Evolutionary conservation across 2,888 invertebrate species (phyloP).

Genomic region (Agrilus mali): DNA sequence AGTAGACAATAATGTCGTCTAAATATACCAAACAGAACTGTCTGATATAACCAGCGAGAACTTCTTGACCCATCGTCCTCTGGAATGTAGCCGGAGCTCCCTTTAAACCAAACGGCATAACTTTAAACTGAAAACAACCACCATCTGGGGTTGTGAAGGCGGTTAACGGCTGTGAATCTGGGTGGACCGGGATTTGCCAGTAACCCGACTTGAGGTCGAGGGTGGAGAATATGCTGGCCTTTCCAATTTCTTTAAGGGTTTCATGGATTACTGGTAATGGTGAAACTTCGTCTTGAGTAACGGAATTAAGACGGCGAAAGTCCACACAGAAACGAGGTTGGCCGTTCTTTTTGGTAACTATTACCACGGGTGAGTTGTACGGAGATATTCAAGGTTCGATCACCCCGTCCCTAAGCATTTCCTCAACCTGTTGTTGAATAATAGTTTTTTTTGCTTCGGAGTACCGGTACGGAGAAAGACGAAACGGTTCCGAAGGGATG

Average conservation of each 20-base stretch:
- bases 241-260: constrained; percentile 15
- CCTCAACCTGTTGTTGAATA: constrained; percentile 12
- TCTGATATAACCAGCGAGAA: constrained; percentile 12
- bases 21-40: constrained; percentile 17
- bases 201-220: constrained; percentile 21
- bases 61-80: constrained; percentile 15
- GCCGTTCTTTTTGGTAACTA: constrained; percentile 15
- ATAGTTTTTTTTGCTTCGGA: constrained; percentile 9
- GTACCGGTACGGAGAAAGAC: constrained; percentile 14
- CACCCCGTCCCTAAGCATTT: constrained; percentile 14
- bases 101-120: constrained; percentile 20
- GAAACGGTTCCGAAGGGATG: constrained; percentile 6
- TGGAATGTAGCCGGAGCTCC: constrained; percentile 21
- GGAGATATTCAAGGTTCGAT: constrained; percentile 12
- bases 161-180: constrained; percentile 1
- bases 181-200: constrained; percentile 21
- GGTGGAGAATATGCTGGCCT: constrained; percentile 18
- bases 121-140: constrained; percentile 18
- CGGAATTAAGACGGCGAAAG: constrained; percentile 12
- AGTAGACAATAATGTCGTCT: constrained; percentile 19
- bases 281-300: constrained; percentile 8
- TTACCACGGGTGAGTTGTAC: constrained; percentile 11
- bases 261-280: constrained; percentile 16
- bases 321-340: constrained; percentile 4
- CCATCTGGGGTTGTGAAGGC: constrained; percentile 15